Evolutionary conservation across 2,113 vertebrate genomes (phyloP).

Genomic region (Excalfactoria chinensis): DNA sequence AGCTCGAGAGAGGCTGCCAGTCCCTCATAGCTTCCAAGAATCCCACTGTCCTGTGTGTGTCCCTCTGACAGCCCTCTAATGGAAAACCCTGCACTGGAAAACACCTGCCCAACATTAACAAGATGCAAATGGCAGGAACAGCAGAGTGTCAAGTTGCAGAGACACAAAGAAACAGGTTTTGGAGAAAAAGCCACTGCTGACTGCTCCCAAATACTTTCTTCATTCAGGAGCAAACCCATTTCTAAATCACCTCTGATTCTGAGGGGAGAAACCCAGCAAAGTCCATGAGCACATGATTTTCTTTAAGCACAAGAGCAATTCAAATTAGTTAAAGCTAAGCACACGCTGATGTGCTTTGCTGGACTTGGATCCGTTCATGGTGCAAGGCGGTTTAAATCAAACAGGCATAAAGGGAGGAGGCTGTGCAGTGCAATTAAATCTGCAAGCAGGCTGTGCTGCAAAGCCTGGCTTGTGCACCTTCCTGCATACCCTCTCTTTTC

Average conservation of each 20-base stretch:
- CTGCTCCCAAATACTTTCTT: constrained; percentile 68
- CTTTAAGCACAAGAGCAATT: constrained; percentile 29
- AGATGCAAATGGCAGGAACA: constrained; percentile 77
- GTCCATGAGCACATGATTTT: neutral
- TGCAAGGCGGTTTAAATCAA: constrained; percentile 50
- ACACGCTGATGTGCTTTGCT: constrained; percentile 47
- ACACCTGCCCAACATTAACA: constrained; percentile 81
- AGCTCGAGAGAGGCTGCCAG: constrained; percentile 62
- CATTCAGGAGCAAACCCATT: constrained; percentile 60
- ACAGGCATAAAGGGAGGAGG: constrained; percentile 34
- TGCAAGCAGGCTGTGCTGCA: constrained; percentile 10
- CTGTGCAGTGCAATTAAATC: constrained; percentile 37
- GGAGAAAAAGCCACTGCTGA: constrained; percentile 54
- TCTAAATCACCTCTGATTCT: constrained; percentile 54
- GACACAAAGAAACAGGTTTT: constrained; percentile 63
- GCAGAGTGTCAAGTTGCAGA: constrained; percentile 67
- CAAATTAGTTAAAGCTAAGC: constrained; percentile 34
- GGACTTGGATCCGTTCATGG: constrained; percentile 23
- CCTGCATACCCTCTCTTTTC: neutral
- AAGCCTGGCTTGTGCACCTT: neutral
- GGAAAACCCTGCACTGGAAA: constrained; percentile 75
- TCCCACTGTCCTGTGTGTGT: constrained; percentile 73
- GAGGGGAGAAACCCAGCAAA: constrained; percentile 32
- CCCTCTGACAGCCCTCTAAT: constrained; percentile 81
- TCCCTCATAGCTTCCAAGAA: constrained; percentile 68